These are phyloP conservation scores for Aphyosemion australe DNA, from an alignment of 2,113 vertebrate genomes.

Conservation along the genomic window DNA sequence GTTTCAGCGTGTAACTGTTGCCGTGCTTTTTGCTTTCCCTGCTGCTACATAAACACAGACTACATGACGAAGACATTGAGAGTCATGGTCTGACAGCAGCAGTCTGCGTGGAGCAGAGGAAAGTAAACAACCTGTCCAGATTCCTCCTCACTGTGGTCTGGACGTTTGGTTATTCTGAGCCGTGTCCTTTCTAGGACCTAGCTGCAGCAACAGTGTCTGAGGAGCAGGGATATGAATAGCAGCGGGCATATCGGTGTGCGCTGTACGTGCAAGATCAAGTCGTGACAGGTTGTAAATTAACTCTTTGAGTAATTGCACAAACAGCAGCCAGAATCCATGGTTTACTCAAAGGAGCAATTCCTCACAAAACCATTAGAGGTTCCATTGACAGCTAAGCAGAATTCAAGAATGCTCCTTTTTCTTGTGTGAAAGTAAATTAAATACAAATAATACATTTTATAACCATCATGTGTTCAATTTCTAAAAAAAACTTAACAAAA, in stretches of 20 bases:
- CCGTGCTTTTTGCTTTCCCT: constrained; percentile 13
- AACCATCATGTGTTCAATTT: background rate
- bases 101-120: constrained; percentile 8
- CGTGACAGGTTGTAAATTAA: constrained; percentile 30
- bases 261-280: constrained; percentile 16
- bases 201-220: constrained; percentile 24
- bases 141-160: constrained; percentile 13
- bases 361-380: background rate
- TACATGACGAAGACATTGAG: constrained; percentile 5
- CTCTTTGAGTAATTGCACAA: background rate
- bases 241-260: constrained; percentile 2
- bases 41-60: constrained; percentile 40
- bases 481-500: background rate
- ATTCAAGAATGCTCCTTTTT: too few relatives aligned
- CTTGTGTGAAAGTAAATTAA: too few relatives aligned
- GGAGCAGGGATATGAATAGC: constrained; percentile 30
- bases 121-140: constrained; percentile 14
- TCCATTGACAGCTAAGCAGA: too few relatives aligned
- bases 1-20: background rate
- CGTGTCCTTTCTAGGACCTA: constrained; percentile 62
- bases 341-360: background rate
- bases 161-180: constrained; percentile 60
- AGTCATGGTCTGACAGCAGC: constrained; percentile 19
- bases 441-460: too few relatives aligned
- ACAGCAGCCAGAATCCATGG: background rate